These are phyloP conservation scores for Thymelicus acteon DNA, from an alignment of 2,888 invertebrate genomes.

Conservation along the genomic window DNA sequence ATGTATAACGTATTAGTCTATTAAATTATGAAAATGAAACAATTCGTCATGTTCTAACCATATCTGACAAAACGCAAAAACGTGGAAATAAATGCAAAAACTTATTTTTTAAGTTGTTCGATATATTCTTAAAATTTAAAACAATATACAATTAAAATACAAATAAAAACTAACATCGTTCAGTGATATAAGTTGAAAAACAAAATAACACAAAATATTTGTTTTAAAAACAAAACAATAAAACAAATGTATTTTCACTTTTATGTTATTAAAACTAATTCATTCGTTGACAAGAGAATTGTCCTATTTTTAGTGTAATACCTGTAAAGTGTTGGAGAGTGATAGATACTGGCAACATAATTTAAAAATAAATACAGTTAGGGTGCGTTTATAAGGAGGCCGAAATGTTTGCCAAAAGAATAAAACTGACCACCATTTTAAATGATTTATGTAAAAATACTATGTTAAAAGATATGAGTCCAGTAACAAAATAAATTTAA, in stretches of 20 bases:
- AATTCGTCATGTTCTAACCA: too few species aligned
- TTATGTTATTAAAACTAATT: slow-evolving; percentile 33
- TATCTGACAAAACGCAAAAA: not conserved
- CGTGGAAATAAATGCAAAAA: slow-evolving; percentile 31
- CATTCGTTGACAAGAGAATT: slow-evolving; percentile 22
- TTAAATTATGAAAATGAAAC: too few species aligned
- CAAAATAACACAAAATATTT: slow-evolving; percentile 28
- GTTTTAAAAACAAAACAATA: slow-evolving; percentile 34
- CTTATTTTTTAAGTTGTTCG: slow-evolving; percentile 23
- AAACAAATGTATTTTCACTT: slow-evolving; percentile 36
- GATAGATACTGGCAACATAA: slow-evolving; percentile 15
- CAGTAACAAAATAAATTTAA: too few species aligned
- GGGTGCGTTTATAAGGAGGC: slow-evolving; percentile 26
- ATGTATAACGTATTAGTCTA: too few species aligned
- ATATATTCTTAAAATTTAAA: slow-evolving; percentile 35
- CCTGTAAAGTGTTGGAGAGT: slow-evolving; percentile 11
- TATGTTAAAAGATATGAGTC: too few species aligned
- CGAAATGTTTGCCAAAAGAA: not conserved
- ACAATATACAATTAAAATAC: slow-evolving; percentile 36
- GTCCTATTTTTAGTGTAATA: slow-evolving; percentile 22
- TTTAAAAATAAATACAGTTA: not conserved
- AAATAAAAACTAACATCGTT: slow-evolving; percentile 29
- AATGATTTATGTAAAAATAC: too few species aligned
- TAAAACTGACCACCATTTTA: not conserved
- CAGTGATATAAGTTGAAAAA: slow-evolving; percentile 11